These are phyloP conservation scores for Urechis unicinctus DNA, from an alignment of 2,888 invertebrate species.

Conservation along the genomic window DNA sequence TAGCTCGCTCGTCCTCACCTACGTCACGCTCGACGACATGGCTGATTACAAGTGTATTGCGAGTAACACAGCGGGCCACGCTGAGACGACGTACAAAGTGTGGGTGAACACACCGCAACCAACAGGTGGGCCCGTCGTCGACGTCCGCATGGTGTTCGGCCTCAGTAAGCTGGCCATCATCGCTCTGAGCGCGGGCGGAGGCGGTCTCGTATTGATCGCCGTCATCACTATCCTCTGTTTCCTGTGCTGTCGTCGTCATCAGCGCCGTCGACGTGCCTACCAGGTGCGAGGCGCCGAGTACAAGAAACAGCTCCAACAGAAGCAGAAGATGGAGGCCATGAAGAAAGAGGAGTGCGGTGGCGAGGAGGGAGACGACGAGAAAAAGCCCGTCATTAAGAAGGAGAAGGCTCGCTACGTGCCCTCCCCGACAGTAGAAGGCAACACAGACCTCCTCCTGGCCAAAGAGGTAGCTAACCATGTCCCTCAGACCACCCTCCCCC, in stretches of 20 bases:
- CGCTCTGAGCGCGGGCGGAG: constrained; percentile 10
- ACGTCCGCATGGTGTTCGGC: not conserved
- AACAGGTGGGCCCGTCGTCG: not conserved
- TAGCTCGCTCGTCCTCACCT: constrained; percentile 10
- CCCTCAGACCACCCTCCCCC: not conserved
- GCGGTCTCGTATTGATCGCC: constrained; percentile 6
- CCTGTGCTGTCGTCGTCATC: constrained; percentile 1
- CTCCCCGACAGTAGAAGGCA: not conserved
- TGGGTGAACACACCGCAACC: constrained; percentile 7
- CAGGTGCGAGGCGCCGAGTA: constrained; percentile 10
- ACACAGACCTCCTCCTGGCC: not conserved
- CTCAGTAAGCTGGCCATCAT: constrained; percentile 9
- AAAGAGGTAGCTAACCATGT: not conserved
- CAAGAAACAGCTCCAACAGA: constrained; percentile 9
- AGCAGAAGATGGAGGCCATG: constrained; percentile 6
- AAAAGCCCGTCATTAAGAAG: not conserved
- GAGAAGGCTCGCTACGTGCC: not conserved
- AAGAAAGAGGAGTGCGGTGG: constrained; percentile 5
- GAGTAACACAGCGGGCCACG: constrained; percentile 17
- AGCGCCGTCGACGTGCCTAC: constrained; percentile 6
- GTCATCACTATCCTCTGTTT: not conserved
- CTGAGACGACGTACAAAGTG: constrained; percentile 20
- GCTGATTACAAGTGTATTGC: constrained; percentile 20
- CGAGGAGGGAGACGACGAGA: not conserved
- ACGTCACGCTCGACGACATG: constrained; percentile 8